Evolutionary conservation across 2,797 vertebrate species (phyloP), one percentile per base, ranked within the genome.

Genomic region (Onychomys torridus): DNA sequence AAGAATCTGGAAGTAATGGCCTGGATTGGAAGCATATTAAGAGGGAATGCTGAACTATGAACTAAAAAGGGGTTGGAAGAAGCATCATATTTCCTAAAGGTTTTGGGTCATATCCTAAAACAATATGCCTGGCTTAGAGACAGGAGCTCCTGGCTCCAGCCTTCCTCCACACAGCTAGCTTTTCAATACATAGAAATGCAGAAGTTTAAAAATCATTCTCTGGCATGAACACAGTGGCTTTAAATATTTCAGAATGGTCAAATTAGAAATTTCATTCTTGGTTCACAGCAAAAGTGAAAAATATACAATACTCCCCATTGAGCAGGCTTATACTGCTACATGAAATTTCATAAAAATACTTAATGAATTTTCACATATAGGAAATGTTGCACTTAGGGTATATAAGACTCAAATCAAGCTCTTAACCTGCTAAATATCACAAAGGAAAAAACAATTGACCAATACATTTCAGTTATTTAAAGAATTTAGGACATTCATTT

Each of bases 171-270:
- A 17, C 2, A 81, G 63, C 12, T 23, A 84, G 63, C 7, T 37
- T 85, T 34, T 8, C 7, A 89, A 52, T 43, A 71, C 17, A 71
- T 4, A 65, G 17, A 86, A 57, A 71, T 75, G 57, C 4, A 91
- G 14, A n/a, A 67, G 17, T 65, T 93, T 90, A 63, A 86, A 92
- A 84, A 94, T 40, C 57, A 88, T 92, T 81, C 52, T 94, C 90
- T 87, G 83, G 79, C 65, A 91, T 46, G 5, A 94, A 92, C 14
- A 76, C 69, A 5, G 7, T 75, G 88, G 77, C 13, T 94, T 92
- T 78, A 95, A 96, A 92, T 81, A 96, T 23, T 94, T 95, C 29
- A 89, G 55, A 61, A 67, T 23, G 46, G 59, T 29, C 29, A 92
- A 85, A 86, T 88, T 71, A 81, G 73, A 96, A 90, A 88, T 69